Conservation (phyloP, 1,140 invertebrate species). For the Drosophila seguyi region DNA sequence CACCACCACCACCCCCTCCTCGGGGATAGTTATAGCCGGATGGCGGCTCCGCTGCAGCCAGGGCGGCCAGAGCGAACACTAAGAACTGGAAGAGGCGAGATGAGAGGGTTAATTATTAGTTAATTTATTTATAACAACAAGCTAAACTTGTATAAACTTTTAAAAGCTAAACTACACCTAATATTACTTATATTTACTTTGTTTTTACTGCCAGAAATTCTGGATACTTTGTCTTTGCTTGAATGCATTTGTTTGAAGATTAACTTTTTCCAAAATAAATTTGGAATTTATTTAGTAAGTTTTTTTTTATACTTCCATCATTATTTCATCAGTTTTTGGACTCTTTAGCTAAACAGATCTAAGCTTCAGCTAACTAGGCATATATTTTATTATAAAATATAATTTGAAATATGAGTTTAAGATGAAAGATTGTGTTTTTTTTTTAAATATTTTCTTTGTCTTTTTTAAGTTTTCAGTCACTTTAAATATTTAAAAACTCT, state of each 20-base stretch:
- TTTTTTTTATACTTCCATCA: too few species aligned
- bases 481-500: neutral
- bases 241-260: too few species aligned
- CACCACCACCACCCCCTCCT: conserved; percentile 86
- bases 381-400: neutral
- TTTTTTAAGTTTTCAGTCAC: neutral
- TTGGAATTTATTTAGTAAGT: too few species aligned
- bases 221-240: neutral
- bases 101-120: conserved; percentile 30
- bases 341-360: neutral
- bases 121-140: neutral
- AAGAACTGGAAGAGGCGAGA: conserved; percentile 87
- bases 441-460: neutral
- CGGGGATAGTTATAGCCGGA: conserved; percentile 89
- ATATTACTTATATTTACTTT: too few species aligned
- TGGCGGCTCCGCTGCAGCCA: conserved; percentile 88
- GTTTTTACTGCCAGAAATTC: neutral
- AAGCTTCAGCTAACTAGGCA: neutral
- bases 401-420: neutral
- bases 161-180: too few species aligned
- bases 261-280: too few species aligned
- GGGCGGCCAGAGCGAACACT: conserved; percentile 88
- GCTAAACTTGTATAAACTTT: too few species aligned
- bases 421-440: neutral
- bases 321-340: too few species aligned